phyloP scores from a whole-genome alignment of 2,797 vertebrate genomes.

The Falco biarmicus region DNA sequence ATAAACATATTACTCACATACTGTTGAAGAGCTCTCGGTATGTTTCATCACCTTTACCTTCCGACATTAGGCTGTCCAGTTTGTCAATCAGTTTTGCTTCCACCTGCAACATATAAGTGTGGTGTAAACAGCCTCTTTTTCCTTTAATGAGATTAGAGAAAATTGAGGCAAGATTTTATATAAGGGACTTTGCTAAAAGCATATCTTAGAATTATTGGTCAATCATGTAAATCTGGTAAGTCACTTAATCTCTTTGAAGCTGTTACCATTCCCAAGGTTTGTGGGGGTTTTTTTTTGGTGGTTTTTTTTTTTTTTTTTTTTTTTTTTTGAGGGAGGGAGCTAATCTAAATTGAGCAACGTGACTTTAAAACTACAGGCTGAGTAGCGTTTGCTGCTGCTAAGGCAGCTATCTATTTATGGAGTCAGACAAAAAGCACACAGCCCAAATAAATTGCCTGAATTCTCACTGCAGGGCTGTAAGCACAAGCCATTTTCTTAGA shows the following conservation, averaged over 20 bases:
- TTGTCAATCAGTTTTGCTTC: conserved; percentile 99
- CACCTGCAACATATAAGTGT: conserved; percentile 83
- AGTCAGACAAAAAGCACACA: conserved; percentile 72
- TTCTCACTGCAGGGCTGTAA: conserved; percentile 63
- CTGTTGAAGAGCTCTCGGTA: conserved; percentile 95
- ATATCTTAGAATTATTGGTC: conserved; percentile 32
- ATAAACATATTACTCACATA: conserved; percentile 84
- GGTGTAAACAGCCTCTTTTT: conserved; percentile 47
- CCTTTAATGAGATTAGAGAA: conserved; percentile 4
- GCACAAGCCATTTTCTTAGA: conserved; percentile 47
- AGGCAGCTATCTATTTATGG: conserved; percentile 79
- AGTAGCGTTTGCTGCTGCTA: conserved; percentile 71
- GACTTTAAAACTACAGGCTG: conserved; percentile 72
- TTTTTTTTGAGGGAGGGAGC: conserved; percentile 19
- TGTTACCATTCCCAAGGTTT: conserved; percentile 36
- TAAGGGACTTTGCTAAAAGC: conserved; percentile 10
- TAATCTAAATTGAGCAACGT: conserved; percentile 71
- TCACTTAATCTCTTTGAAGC: conserved; percentile 51
- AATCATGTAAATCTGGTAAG: conserved; percentile 41
- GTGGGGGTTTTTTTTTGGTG: neutral
- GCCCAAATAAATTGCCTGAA: conserved; percentile 68
- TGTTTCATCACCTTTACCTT: conserved; percentile 97
- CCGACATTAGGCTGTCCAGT: conserved; percentile 98
- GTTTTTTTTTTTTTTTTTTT: neutral
- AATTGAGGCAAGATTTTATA: neutral